Evolutionary conservation across 2,113 vertebrate genomes (phyloP).

Genomic region (Fulmarus glacialis): DNA sequence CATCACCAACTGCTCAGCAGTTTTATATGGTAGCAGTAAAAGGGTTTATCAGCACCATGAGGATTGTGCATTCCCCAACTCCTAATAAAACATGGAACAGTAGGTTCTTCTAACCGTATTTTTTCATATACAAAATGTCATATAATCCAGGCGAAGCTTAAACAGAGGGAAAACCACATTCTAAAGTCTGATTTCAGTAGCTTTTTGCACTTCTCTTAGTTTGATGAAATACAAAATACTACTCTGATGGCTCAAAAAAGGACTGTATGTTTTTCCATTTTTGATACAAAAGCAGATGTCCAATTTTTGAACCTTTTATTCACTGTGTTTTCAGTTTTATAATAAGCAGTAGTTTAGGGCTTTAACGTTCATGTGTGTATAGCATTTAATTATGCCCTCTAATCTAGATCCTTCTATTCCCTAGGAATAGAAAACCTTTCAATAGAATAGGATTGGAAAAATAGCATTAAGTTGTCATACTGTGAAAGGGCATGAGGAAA

Average conservation of each 20-base stretch:
- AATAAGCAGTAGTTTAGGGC: background rate
- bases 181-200: background rate
- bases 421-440: background rate
- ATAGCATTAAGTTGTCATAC: background rate
- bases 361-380: background rate
- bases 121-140: background rate
- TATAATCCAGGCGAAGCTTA: background rate
- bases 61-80: background rate
- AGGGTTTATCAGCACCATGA: background rate
- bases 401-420: background rate
- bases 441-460: background rate
- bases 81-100: background rate
- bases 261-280: background rate
- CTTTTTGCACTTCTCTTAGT: background rate
- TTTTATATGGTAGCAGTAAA: background rate
- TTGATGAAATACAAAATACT: background rate
- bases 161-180: background rate
- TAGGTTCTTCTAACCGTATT: background rate
- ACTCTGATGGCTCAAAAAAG: background rate
- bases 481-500: background rate
- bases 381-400: background rate
- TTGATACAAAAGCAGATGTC: background rate
- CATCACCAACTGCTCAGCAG: background rate
- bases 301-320: background rate
- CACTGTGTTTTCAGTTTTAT: background rate